Evolutionary conservation across 2,888 invertebrate species (phyloP), one percentile per base, ranked within the genome.

Genomic region (Drosophila austrosaltans): DNA sequence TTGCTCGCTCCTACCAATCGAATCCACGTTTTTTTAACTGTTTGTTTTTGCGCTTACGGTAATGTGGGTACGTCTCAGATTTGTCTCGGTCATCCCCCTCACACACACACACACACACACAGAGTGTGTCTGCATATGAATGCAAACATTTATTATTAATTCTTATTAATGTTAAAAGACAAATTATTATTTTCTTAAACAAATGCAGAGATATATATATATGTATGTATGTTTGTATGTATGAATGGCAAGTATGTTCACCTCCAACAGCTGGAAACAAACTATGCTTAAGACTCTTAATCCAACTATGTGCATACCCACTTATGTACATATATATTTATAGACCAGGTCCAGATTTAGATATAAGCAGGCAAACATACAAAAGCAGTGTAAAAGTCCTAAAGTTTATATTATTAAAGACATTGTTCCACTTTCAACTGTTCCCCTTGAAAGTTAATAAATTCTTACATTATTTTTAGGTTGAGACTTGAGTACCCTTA

Each of bases 51-150:
- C 20, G 53, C 53, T 53, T 65, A 63, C 66, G 72, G 72, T 75
- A 75, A 60, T 60, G 75, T 75, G 64, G 75, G 75, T 75, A 75
- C 59, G 69, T 69, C 64, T 63, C 67, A 48, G 61, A 57, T 53
- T 30, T 32, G 53, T 28, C 44, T 39, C 56, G 48, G 48, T 48
- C 48, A 48, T 48, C 57, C 36, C 12, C 57, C 36, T 36, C 22
- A 39, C 4, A 48, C 8, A 48, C 10, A 16, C 42, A 42, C 10
- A 48, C 10, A 16, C 10, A 22, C 8, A 48, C 22, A 48, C 22
- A 20, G 3, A 32, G 2, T 2, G 10, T 10, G 4, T 36, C 10
- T 48, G 25, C 10, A 48, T 25, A 48, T 25, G 5, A 6, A 30
- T 28, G 2, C 4, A 28, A 4, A 4, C 30, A 36, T 36, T 36